Conservation (phyloP, 2,888 invertebrate species). For the Phania funesta region DNA sequence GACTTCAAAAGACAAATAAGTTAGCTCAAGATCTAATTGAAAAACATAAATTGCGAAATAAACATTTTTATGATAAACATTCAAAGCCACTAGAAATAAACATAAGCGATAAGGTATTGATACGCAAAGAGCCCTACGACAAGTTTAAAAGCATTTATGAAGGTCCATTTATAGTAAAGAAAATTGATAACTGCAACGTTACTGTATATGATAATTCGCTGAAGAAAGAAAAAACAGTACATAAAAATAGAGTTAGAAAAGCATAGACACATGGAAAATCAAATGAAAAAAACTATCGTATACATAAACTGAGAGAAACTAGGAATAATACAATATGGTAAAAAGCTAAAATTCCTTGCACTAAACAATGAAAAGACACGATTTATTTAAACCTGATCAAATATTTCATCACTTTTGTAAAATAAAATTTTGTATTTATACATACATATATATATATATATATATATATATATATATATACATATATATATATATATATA, state of each 20-base stretch:
- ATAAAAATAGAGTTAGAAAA: background rate
- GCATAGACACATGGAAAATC: background rate
- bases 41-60: background rate
- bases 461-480: too few species aligned
- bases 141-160: constrained; percentile 7
- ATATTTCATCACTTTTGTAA: too few species aligned
- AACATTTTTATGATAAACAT: background rate
- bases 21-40: background rate
- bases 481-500: too few species aligned
- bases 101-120: background rate
- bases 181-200: background rate
- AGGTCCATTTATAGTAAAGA: background rate
- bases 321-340: too few species aligned
- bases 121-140: background rate
- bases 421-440: too few species aligned
- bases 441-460: too few species aligned
- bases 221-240: constrained; percentile 3
- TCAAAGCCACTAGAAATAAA: background rate
- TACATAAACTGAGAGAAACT: background rate
- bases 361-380: too few species aligned
- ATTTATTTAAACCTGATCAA: too few species aligned
- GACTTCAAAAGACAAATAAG: background rate
- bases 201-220: background rate
- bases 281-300: too few species aligned
- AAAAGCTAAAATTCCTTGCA: too few species aligned